A percentile compares a stretch with the other conserved stretches of the same genome.
These are phyloP conservation scores for Ruditapes philippinarum DNA, from an alignment of 1,140 invertebrate species.

Conservation along the genomic window DNA sequence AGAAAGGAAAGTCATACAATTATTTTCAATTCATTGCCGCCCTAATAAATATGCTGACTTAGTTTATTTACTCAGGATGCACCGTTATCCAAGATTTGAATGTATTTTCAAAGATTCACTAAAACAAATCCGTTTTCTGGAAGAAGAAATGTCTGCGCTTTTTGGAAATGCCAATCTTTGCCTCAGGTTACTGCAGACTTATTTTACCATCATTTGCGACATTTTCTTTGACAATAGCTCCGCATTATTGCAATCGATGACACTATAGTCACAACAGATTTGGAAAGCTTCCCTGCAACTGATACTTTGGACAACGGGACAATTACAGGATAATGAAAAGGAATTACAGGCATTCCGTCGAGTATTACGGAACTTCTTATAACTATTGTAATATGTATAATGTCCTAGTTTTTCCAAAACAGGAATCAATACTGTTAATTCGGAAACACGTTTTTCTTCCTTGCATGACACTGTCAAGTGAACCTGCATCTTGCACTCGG, in stretches of 20 bases:
- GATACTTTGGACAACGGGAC: background rate
- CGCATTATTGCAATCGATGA: background rate
- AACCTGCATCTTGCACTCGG: too few species aligned
- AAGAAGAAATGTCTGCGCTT: background rate
- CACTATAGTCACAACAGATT: background rate
- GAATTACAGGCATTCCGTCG: conserved; percentile 10
- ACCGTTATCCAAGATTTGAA: too few species aligned
- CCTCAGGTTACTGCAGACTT: background rate
- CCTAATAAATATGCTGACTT: too few species aligned
- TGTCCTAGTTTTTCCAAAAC: background rate
- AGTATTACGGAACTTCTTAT: conserved; percentile 9
- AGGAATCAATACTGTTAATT: conserved; percentile 10
- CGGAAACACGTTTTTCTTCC: too few species aligned
- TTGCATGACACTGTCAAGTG: too few species aligned
- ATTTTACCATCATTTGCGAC: background rate
- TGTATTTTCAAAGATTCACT: too few species aligned
- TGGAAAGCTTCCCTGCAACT: background rate
- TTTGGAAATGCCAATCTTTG: background rate
- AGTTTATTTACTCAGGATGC: too few species aligned
- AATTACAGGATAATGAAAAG: conserved; percentile 38
- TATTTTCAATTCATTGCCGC: too few species aligned
- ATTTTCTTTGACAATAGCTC: background rate
- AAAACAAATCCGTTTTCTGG: too few species aligned
- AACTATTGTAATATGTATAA: background rate
- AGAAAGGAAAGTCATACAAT: too few species aligned